Conservation (phyloP, 2,113 vertebrate genomes). For the Rhinichthys klamathensis region DNA sequence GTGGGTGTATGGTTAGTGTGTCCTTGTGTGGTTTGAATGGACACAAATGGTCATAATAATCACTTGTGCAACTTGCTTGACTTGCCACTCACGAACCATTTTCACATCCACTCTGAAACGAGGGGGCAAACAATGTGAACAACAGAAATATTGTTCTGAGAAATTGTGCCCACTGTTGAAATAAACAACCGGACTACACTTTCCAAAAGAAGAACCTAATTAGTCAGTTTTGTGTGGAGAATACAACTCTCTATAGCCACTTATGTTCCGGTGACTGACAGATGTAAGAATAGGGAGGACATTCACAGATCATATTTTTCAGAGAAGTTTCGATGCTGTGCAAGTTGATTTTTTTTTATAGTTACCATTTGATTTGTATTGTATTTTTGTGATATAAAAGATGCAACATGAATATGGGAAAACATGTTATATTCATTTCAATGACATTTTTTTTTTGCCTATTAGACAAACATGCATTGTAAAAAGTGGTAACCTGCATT, state of each 20-base stretch:
- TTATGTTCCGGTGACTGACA: slow-evolving; percentile 9
- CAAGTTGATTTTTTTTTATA: not conserved
- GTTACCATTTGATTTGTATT: not conserved
- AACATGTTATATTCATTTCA: not conserved
- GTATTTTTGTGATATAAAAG: not conserved
- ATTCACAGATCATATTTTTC: slow-evolving; percentile 19
- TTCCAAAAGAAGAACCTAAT: slow-evolving; percentile 29
- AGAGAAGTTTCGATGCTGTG: not conserved
- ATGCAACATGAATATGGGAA: not conserved
- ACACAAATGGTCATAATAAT: slow-evolving; percentile 57
- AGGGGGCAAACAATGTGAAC: slow-evolving; percentile 35
- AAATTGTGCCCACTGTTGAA: slow-evolving; percentile 15
- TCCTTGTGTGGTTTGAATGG: slow-evolving; percentile 55
- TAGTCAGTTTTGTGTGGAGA: slow-evolving; percentile 19
- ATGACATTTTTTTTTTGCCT: too few relatives aligned
- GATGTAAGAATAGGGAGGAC: not conserved
- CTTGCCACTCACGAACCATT: slow-evolving; percentile 52
- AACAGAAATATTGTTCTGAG: slow-evolving; percentile 43
- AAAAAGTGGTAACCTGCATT: too few relatives aligned
- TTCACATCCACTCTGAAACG: slow-evolving; percentile 47
- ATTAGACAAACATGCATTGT: too few relatives aligned
- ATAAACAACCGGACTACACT: slow-evolving; percentile 5
- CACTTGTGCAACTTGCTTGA: slow-evolving; percentile 53
- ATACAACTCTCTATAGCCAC: slow-evolving; percentile 27
- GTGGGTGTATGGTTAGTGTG: slow-evolving; percentile 37